Base-by-base conservation (phyloP, 2,888 invertebrate genomes). In the Megalurothrips usitatus region DNA sequence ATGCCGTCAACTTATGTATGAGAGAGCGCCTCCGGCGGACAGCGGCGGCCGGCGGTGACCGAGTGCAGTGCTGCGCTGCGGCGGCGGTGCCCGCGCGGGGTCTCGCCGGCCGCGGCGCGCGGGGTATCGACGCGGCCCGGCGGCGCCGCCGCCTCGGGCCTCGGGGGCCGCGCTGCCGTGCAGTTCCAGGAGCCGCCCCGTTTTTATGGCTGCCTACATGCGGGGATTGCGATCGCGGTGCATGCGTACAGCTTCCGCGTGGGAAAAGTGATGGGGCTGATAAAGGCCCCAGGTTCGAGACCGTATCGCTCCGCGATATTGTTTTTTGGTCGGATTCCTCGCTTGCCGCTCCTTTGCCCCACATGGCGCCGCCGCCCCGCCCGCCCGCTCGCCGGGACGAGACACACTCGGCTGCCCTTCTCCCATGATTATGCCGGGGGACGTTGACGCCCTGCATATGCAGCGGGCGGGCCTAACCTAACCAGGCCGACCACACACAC, bases 1-100 rank as follows among this genome's bases (percentile, higher is more conserved):
- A 75, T 75, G 68, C 68, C 26, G 23, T 75, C 68, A 26, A 23
- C 68, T 23, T 75, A 26, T 75, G n/a, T 75, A 75, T 75, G 26
- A 26, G 14, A 19, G 6, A 6, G 58, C 14, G 58, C 58, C 58
- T 9, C 68, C 0, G 26, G 23, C 68, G 2, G 23, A 23, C 4
- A 26, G 26, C 23, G 23, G 68, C 26, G 17, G 58, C 58, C 58
- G 17, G 52, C 17, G 58, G 58, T 17, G 58, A 17, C 19, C 58
- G 58, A n/a, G 58, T 43, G 58, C n/a, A 58, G 19, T n/a, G 58
- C 52, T 17, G 52, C 49, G 9, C 49, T 2, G 52, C 2, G 52
- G 52, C 52, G n/a, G n/a, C 52, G 10, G 52, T 43, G 52, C 52
- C 10, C 1, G 10, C 12, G 2, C 52, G 52, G 52, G 52, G 14